A percentile compares a stretch with the other conserved stretches of the same genome.
These are phyloP conservation scores for Platanista minor DNA, from an alignment of 2,113 vertebrate species.

Conservation along the genomic window DNA sequence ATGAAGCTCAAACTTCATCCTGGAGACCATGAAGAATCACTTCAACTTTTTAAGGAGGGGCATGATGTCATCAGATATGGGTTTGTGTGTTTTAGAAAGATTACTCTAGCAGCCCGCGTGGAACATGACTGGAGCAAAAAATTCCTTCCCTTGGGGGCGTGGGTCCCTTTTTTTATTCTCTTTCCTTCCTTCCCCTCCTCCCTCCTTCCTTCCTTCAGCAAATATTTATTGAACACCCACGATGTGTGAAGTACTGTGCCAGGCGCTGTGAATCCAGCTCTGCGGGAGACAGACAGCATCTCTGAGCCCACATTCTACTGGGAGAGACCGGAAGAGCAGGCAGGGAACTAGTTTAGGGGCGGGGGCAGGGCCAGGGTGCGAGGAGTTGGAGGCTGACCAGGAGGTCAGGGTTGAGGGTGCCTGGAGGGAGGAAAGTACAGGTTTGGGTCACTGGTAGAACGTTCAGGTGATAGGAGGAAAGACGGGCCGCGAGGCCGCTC, in stretches of 20 bases:
- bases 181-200: background rate
- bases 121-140: background rate
- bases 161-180: background rate
- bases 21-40: background rate
- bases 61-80: background rate
- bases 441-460: background rate
- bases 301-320: background rate
- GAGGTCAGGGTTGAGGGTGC: background rate
- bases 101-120: background rate
- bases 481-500: background rate
- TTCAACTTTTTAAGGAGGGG: background rate
- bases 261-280: background rate
- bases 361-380: background rate
- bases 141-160: background rate
- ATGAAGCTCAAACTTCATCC: background rate
- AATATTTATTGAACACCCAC: conserved; percentile 16
- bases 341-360: background rate
- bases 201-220: background rate
- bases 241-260: background rate
- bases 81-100: background rate
- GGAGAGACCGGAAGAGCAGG: background rate
- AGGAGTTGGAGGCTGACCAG: background rate
- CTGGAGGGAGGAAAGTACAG: background rate
- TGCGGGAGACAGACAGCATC: background rate
- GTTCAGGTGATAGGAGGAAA: background rate